Evolutionary conservation across 2,113 vertebrate genomes (phyloP), one percentile per base, ranked within the genome.

Genomic region (Alces alces): DNA sequence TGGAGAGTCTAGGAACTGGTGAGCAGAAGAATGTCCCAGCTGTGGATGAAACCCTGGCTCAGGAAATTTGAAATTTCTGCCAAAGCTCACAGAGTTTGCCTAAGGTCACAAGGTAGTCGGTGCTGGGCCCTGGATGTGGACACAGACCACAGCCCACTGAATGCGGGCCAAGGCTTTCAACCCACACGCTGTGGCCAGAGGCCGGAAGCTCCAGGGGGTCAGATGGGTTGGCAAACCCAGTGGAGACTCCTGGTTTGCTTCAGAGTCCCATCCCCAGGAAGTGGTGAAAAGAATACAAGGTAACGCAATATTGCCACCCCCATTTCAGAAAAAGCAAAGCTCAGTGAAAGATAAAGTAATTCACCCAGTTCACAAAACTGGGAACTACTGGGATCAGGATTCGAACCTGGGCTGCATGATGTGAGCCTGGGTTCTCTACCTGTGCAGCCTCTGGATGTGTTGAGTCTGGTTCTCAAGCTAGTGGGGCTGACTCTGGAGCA

Each of bases 231-330:
- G 57, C 12, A 58, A 50, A 54, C 79, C 58, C 25, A n/a, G 19
- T 7, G 61, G 95, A 85, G 80, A 96, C 28, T 96, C 90, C 87
- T 12, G 17, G 61, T 76, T 96, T 96, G 82, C 64, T 82, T 96
- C 76, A 78, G 47, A 91, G 43, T 86, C 36, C 25, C 23, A 3
- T 58, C 52, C 47, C 84, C 64, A 76, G 61, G 92, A 92, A 85
- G 16, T 73, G 30, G 87, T 45, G 33, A 92, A 82, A 95, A 95
- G 60, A 50, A 60, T 10, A 21, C 19, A 43, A 85, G 43, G 89
- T 86, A 39, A 85, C 43, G 11, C 28, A 55, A 36, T 55, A 39
- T 36, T 55, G 13, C 6, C 39, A 36, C 80, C 33, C 33, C 30
- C 7, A 55, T 61, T 70, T n/a, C 79, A 80, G 60, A 87, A 10